A percentile compares a stretch with the other conserved stretches of the same genome.
These are phyloP conservation scores for Drosophila ambigua DNA, from an alignment of 1,140 invertebrate genomes.

Conservation along the genomic window DNA sequence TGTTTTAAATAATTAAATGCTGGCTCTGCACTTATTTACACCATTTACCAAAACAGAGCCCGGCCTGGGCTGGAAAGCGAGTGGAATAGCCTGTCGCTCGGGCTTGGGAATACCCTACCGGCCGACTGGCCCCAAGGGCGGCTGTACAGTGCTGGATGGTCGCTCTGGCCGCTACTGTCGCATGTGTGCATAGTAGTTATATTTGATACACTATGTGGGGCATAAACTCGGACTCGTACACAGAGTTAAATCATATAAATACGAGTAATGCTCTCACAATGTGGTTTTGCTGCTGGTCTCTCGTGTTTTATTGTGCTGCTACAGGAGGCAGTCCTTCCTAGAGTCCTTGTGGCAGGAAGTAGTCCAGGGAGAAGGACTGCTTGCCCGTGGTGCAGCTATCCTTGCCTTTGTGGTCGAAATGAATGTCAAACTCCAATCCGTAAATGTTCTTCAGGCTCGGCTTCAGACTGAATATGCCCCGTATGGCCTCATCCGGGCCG, in stretches of 20 bases:
- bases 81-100: neutral
- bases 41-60: constrained; percentile 24
- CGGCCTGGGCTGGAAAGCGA: neutral
- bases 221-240: neutral
- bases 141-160: too few species aligned
- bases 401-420: constrained; percentile 30
- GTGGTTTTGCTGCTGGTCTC: constrained; percentile 17
- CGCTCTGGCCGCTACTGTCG: too few species aligned
- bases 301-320: constrained; percentile 9
- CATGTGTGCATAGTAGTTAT: too few species aligned
- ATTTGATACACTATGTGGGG: too few species aligned
- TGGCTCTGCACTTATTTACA: constrained; percentile 39
- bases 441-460: constrained; percentile 22
- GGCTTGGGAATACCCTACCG: neutral
- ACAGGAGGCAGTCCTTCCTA: neutral
- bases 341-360: constrained; percentile 2
- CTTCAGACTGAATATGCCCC: constrained; percentile 30
- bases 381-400: constrained; percentile 14
- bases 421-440: constrained; percentile 42
- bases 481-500: constrained; percentile 24
- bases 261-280: constrained; percentile 10
- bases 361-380: constrained; percentile 21
- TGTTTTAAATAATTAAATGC: constrained; percentile 67
- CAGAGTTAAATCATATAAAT: constrained; percentile 38
- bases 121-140: neutral